phyloP scores from a whole-genome alignment of 2,888 invertebrate species.

The Yponomeuta sedellus region DNA sequence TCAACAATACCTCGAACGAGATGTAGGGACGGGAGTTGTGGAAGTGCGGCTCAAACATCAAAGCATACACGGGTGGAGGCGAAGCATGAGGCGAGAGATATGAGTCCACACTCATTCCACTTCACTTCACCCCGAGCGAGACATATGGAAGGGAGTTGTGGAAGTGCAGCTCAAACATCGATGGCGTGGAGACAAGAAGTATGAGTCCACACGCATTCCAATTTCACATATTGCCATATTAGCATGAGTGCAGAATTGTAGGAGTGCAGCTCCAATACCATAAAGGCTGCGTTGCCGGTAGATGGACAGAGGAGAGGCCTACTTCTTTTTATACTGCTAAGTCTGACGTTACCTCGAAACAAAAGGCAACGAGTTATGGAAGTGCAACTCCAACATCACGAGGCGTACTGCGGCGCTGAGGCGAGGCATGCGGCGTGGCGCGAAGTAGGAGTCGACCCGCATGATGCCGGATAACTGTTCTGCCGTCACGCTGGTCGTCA shows the following conservation, averaged over 20 bases:
- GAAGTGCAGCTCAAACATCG: slow-evolving; percentile 34
- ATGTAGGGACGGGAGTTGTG: too few relatives aligned
- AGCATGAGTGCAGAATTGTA: too few relatives aligned
- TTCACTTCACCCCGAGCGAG: slow-evolving; percentile 33
- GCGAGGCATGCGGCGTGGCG: slow-evolving; percentile 45
- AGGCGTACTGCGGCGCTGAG: slow-evolving; percentile 31
- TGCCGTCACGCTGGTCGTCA: slow-evolving; percentile 31
- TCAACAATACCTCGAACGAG: too few relatives aligned
- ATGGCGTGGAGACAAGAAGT: slow-evolving; percentile 20
- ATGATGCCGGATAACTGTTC: slow-evolving; percentile 55
- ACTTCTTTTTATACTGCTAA: too few relatives aligned
- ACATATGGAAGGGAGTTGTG: slow-evolving; percentile 43
- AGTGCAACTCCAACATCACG: slow-evolving; percentile 33
- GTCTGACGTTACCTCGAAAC: slow-evolving; percentile 33
- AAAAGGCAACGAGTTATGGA: slow-evolving; percentile 44
- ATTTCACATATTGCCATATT: too few relatives aligned
- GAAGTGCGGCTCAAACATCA: too few relatives aligned
- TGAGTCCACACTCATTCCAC: slow-evolving; percentile 67
- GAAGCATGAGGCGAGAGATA: slow-evolving; percentile 53
- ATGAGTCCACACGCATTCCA: too few relatives aligned
- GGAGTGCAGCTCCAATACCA: too few relatives aligned
- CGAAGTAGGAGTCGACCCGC: slow-evolving; percentile 70
- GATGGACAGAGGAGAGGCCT: too few relatives aligned
- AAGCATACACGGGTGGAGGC: too few relatives aligned
- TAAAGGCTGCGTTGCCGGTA: too few relatives aligned